Percentiles rank a stretch among this genome's conserved stretches.
phyloP scores from a whole-genome alignment of 23 tunicate genomes.

The Clavelina lepadiformis region DNA sequence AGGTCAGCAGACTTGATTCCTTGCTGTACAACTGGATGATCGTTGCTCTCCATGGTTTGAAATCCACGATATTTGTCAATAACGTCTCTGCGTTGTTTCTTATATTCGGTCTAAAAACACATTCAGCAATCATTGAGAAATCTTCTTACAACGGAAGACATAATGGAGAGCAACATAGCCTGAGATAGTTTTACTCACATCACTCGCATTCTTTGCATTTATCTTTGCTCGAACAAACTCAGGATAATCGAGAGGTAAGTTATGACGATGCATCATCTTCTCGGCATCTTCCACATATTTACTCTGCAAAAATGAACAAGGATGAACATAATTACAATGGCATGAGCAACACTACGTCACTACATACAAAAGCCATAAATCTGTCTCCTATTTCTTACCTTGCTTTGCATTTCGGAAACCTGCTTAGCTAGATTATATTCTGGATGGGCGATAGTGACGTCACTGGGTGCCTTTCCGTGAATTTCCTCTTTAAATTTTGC shows the following conservation, averaged over 20 bases:
- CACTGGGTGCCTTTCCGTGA: constrained; percentile 61
- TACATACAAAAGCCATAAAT: too few species aligned
- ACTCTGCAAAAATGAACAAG: too few species aligned
- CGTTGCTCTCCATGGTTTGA: constrained; percentile 94
- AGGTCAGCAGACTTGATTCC: constrained; percentile 90
- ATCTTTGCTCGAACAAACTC: constrained; percentile 87
- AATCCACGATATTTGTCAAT: constrained; percentile 83
- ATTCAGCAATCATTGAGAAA: too few species aligned
- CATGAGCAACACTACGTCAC: too few species aligned
- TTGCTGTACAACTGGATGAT: constrained; percentile 93
- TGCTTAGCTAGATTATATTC: constrained; percentile 68
- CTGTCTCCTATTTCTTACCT: too few species aligned
- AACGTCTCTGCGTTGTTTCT: constrained; percentile 68
- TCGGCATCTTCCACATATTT: constrained; percentile 78
- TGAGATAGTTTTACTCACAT: constrained; percentile 56
- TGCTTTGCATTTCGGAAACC: constrained; percentile 59
- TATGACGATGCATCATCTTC: constrained; percentile 66
- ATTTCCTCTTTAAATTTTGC: constrained; percentile 44
- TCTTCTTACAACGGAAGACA: too few species aligned
- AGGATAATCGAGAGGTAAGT: constrained; percentile 78
- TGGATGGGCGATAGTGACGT: constrained; percentile 84
- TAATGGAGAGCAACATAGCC: too few species aligned
- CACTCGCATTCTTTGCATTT: constrained; percentile 86
- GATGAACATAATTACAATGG: too few species aligned
- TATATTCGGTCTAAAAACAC: constrained; percentile 54